Evolutionary conservation across 1,140 invertebrate species (phyloP), one percentile per base, ranked within the genome.

Genomic region (Penaeus indicus): DNA sequence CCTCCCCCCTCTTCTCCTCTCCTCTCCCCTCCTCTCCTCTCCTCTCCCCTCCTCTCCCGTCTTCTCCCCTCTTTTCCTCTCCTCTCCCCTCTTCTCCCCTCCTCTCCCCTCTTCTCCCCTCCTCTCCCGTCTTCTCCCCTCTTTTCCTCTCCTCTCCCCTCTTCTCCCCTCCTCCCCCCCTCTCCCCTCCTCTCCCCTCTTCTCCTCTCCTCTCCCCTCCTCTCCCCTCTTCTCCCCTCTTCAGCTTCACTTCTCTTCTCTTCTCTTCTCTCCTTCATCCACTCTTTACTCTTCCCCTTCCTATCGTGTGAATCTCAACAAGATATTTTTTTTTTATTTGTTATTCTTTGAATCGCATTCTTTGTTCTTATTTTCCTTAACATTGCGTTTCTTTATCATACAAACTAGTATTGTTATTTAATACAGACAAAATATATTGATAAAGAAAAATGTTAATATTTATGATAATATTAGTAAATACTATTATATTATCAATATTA

Each of bases 161-260:
- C 21, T 25, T 25, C 38, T 42, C 38, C 7, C 38, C 38, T 8
- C 38, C 3, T 8, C 38, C 3, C 21, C n/a, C n/a, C 63, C 32
- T 83, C 62, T 67, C 27, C 19, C 81, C 67, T 47, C 67, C 7
- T 16, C 63, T 32, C 8, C 8, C 8, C 38, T 38, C 38, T 27
- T 10, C 21, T 11, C 8, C 2, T 7, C 38, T 22, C 38, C 3
- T 42, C 21, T 27, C 67, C 8, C 27, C 16, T 19, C 27, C 67
- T 19, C 16, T 8, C 18, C 27, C 16, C 25, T 10, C 25, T 27
- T 42, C 21, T 21, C 38, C 67, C 16, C 27, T 69, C 67, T 69
- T 69, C n/a, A n/a, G 19, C 63, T n/a, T 67, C 63, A 21, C 63
- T 67, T 67, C n/a, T 67, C n/a, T 67, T 67, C 63, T 67, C n/a